These are phyloP conservation scores for Laupala kohalensis DNA, from an alignment of 1,140 invertebrate species.

Conservation along the genomic window DNA sequence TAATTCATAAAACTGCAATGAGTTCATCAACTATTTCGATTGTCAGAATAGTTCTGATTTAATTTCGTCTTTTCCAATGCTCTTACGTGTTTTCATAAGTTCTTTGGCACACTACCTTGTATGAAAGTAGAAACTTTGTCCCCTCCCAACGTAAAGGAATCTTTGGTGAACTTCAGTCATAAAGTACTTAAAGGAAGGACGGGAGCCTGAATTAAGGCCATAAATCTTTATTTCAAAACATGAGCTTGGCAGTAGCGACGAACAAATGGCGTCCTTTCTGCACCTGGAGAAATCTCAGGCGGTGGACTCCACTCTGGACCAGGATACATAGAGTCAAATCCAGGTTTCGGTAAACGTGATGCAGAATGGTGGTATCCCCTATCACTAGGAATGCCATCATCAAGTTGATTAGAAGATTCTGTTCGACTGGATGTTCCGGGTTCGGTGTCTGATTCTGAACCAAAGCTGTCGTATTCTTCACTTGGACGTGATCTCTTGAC, in stretches of 20 bases:
- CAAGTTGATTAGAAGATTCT: constrained; percentile 22
- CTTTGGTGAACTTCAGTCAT: neutral
- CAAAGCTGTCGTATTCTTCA: constrained; percentile 20
- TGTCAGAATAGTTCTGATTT: neutral
- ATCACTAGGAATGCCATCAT: constrained; percentile 12
- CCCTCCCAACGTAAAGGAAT: neutral
- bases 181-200: neutral
- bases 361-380: neutral
- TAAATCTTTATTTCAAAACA: constrained; percentile 5
- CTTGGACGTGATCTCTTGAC: constrained; percentile 9
- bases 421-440: constrained; percentile 21
- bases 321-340: neutral
- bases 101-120: neutral
- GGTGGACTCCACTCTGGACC: constrained; percentile 11
- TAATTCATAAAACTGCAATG: neutral
- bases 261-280: neutral
- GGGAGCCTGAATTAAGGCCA: neutral
- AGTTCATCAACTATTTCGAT: neutral
- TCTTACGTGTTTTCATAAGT: neutral
- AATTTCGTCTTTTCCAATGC: neutral
- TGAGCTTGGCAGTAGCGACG: constrained; percentile 11
- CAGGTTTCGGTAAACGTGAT: neutral
- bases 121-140: neutral
- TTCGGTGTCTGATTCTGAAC: constrained; percentile 24
- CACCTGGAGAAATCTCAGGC: neutral